Conservation (phyloP, 92 coral and sea anemone genomes). For the Metridium senile region DNA sequence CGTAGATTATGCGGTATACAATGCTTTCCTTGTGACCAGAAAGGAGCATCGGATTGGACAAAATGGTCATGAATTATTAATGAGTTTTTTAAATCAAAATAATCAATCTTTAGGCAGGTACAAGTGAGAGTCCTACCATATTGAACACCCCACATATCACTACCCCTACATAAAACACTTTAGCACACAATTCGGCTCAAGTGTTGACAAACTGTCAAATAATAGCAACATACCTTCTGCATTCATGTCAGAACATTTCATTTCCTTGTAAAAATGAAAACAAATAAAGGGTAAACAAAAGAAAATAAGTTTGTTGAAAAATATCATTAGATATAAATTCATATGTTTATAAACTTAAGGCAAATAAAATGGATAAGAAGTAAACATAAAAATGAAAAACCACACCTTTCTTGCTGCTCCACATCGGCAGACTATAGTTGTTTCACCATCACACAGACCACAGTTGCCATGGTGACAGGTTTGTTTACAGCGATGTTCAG, state of each 20-base stretch:
- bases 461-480: conserved; percentile 90
- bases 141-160: no score
- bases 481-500: conserved; percentile 70
- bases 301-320: neutral
- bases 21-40: no score
- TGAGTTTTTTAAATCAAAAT: no score
- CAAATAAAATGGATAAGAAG: neutral
- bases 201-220: no score
- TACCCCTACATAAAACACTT: no score
- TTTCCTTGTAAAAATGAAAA: neutral
- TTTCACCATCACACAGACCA: conserved; percentile 82
- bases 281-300: neutral
- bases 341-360: no score
- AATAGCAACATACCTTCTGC: conserved; percentile 28
- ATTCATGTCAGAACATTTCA: conserved; percentile 15
- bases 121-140: no score
- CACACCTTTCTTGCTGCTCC: conserved; percentile 75
- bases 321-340: neutral
- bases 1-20: no score
- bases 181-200: no score
- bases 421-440: conserved; percentile 82
- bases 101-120: no score
- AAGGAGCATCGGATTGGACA: no score
- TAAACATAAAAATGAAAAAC: neutral
- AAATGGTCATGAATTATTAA: no score